Conservation (phyloP, 2,113 vertebrate genomes). For the Isurus oxyrinchus region DNA sequence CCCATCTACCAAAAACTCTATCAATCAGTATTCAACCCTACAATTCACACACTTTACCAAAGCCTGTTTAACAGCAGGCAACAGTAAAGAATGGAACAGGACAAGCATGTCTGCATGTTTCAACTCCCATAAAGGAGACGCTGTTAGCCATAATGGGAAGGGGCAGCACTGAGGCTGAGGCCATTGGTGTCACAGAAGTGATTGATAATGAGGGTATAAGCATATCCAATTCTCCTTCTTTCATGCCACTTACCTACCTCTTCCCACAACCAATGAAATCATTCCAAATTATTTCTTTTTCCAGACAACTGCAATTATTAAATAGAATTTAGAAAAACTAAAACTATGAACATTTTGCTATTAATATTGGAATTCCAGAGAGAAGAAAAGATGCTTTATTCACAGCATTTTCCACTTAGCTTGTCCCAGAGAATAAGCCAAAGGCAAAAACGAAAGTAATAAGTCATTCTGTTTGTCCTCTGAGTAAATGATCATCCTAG, state of each 20-base stretch:
- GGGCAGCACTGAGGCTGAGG: background rate
- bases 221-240: background rate
- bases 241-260: background rate
- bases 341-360: background rate
- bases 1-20: too few species aligned
- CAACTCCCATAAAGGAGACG: too few species aligned
- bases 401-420: background rate
- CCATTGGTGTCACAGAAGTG: background rate
- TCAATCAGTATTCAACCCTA: background rate
- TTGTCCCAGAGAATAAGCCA: background rate
- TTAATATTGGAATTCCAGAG: background rate
- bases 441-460: background rate
- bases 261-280: background rate
- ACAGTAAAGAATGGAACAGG: background rate
- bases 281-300: background rate
- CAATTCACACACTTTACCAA: background rate
- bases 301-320: background rate
- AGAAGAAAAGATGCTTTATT: background rate
- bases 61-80: background rate
- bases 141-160: background rate
- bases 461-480: constrained; percentile 14
- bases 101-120: too few species aligned
- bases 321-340: background rate
- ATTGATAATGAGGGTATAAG: background rate
- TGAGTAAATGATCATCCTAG: background rate